These are phyloP conservation scores for Argya squamiceps DNA, from an alignment of 2,797 vertebrate genomes.

Conservation along the genomic window DNA sequence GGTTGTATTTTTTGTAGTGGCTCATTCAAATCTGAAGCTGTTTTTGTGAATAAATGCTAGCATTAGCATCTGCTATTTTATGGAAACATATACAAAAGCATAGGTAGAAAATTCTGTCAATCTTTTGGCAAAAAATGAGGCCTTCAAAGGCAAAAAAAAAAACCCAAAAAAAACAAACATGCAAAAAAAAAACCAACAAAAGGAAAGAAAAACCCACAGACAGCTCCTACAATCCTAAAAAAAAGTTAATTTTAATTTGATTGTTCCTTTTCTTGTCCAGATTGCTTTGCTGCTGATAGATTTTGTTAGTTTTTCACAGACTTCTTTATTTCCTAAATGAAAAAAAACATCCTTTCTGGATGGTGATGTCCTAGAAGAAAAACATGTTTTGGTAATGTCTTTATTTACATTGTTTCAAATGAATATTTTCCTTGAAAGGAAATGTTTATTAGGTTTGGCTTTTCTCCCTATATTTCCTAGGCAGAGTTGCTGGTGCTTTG, in stretches of 20 bases:
- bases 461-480: conserved; percentile 26
- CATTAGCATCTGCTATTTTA: neutral
- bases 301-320: neutral
- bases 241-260: neutral
- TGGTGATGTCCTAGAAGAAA: neutral
- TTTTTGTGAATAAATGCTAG: neutral
- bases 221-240: neutral
- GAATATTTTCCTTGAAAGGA: conserved; percentile 51
- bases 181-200: neutral
- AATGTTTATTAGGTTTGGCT: conserved; percentile 61
- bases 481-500: neutral
- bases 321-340: neutral
- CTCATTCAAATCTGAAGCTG: neutral
- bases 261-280: neutral
- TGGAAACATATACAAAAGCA: neutral
- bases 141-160: neutral
- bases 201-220: neutral
- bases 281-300: neutral
- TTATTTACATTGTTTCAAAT: conserved; percentile 58
- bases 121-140: neutral
- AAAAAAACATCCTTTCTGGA: neutral
- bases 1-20: neutral
- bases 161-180: neutral
- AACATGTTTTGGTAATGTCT: neutral
- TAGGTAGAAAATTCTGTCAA: neutral